Conservation (phyloP, 2,888 invertebrate genomes). For the Acleris laterana region DNA sequence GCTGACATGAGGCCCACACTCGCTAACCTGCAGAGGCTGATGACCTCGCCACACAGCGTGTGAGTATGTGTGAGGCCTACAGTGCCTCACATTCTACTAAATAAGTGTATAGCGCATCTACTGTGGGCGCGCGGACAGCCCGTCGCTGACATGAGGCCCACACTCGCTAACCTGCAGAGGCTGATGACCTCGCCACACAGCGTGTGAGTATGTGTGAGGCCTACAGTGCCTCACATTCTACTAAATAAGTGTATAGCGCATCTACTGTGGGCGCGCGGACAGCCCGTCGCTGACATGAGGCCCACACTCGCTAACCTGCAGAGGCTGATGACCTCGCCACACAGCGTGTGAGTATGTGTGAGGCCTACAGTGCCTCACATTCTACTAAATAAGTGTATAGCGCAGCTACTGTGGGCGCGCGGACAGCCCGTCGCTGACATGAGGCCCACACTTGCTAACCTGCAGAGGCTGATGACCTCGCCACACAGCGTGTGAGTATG, state of each 20-base stretch:
- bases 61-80: too few relatives aligned
- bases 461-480: conserved; percentile 83
- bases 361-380: too few relatives aligned
- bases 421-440: conserved; percentile 90
- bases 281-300: conserved; percentile 89
- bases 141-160: conserved; percentile 90
- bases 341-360: too few relatives aligned
- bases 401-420: conserved; percentile 73
- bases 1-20: conserved; percentile 90
- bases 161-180: conserved; percentile 89
- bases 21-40: conserved; percentile 87
- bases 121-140: conserved; percentile 86
- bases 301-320: conserved; percentile 91
- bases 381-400: too few relatives aligned
- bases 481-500: conserved; percentile 39
- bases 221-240: too few relatives aligned
- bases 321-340: conserved; percentile 74
- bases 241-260: too few relatives aligned
- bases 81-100: too few relatives aligned
- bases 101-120: too few relatives aligned
- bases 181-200: conserved; percentile 67
- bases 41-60: conserved; percentile 52
- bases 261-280: conserved; percentile 83
- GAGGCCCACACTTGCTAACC: conserved; percentile 90
- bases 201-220: too few relatives aligned